Percentiles rank a stretch among this genome's conserved stretches.
Conservation (phyloP, 2,888 invertebrate species). For the Andrena camellia region DNA sequence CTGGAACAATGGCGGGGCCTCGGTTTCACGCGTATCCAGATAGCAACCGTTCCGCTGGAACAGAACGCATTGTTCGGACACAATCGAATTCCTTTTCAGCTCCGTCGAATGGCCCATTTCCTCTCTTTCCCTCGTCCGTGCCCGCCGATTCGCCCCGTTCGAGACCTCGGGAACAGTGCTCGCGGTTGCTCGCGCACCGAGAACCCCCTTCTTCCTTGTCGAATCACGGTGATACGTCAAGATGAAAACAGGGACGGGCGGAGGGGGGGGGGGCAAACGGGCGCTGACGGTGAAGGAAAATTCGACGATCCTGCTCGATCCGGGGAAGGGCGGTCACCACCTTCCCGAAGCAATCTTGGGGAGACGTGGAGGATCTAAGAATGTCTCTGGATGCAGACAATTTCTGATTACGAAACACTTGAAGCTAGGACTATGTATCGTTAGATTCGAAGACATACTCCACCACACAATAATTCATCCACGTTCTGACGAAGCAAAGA, state of each 20-base stretch:
- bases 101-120: conserved; percentile 59
- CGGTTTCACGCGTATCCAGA: conserved; percentile 62
- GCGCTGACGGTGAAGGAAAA: not conserved
- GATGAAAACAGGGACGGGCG: conserved; percentile 19
- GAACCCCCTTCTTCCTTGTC: conserved; percentile 27
- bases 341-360: not conserved
- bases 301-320: not conserved
- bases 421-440: too few relatives aligned
- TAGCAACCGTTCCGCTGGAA: conserved; percentile 56
- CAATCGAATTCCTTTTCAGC: conserved; percentile 67
- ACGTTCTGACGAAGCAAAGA: too few relatives aligned
- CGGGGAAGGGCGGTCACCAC: not conserved
- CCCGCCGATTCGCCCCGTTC: not conserved
- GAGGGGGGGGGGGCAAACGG: not conserved
- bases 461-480: too few relatives aligned
- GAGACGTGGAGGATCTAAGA: not conserved
- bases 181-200: conserved; percentile 6
- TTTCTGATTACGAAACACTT: too few relatives aligned
- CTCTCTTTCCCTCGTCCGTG: conserved; percentile 9
- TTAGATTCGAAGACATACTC: too few relatives aligned
- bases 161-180: not conserved
- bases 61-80: conserved; percentile 63
- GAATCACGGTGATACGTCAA: conserved; percentile 41
- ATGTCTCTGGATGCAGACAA: too few relatives aligned
- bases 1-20: conserved; percentile 53